Evolutionary conservation across 2,113 vertebrate genomes (phyloP).

Genomic region (Elachura formosa): DNA sequence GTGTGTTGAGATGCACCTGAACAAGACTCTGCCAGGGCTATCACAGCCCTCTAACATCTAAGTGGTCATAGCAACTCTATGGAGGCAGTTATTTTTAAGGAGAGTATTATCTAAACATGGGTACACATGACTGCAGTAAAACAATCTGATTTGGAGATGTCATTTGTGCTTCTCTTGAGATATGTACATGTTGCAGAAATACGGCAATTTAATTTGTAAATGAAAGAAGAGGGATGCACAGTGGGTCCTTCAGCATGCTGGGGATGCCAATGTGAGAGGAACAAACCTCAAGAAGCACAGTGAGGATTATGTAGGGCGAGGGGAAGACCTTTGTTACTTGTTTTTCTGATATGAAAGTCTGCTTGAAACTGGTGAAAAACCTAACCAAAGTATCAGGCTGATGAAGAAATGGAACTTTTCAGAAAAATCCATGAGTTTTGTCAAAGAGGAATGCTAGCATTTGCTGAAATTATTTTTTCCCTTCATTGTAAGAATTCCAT

Average conservation of each 20-base stretch:
- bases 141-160: not conserved
- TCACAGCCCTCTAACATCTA: not conserved
- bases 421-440: not conserved
- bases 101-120: not conserved
- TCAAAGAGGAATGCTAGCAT: not conserved
- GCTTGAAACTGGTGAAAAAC: not conserved
- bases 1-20: not conserved
- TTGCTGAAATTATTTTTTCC: not conserved
- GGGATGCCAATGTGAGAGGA: not conserved
- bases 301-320: not conserved
- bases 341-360: not conserved
- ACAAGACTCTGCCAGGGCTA: not conserved
- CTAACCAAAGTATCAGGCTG: not conserved
- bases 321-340: not conserved
- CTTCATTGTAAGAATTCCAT: not conserved
- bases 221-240: not conserved
- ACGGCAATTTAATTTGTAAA: not conserved
- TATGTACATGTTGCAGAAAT: not conserved
- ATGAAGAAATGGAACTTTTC: not conserved
- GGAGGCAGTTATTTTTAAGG: not conserved
- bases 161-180: not conserved
- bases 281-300: rapidly evolving
- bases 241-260: not conserved
- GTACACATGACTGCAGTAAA: not conserved
- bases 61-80: not conserved